A percentile compares a stretch with the other conserved stretches of the same genome.
phyloP scores from a whole-genome alignment of 2,113 vertebrate genomes.

The Oreochromis aureus region DNA sequence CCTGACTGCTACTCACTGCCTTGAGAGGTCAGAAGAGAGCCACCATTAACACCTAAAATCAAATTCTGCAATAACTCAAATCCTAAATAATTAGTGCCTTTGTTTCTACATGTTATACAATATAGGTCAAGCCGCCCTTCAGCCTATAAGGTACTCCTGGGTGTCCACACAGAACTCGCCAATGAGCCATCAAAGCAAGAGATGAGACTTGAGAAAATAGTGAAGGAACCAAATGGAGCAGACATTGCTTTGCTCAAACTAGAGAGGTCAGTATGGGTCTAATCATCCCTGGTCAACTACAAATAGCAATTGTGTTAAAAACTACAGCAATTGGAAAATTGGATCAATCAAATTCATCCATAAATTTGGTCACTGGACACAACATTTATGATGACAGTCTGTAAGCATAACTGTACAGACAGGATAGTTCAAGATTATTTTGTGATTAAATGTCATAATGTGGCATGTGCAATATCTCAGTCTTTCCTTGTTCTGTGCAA shows the following conservation, averaged over 20 bases:
- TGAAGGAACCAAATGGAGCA: conserved; percentile 61
- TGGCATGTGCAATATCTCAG: not conserved
- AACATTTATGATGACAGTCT: not conserved
- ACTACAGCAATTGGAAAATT: not conserved
- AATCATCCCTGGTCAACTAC: not conserved
- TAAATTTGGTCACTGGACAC: too few relatives aligned
- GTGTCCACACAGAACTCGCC: conserved; percentile 67
- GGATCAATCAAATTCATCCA: not conserved
- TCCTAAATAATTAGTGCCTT: not conserved
- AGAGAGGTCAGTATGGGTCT: conserved; percentile 63
- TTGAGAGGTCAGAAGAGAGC: conserved; percentile 79
- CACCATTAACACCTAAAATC: not conserved
- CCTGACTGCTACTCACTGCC: conserved; percentile 87
- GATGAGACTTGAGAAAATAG: conserved; percentile 60
- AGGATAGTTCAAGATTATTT: not conserved
- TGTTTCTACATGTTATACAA: not conserved
- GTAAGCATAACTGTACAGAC: not conserved
- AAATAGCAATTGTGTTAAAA: not conserved
- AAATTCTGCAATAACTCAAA: not conserved
- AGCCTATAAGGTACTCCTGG: conserved; percentile 77
- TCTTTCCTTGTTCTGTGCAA: not conserved
- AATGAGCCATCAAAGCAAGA: conserved; percentile 70
- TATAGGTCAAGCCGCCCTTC: conserved; percentile 67
- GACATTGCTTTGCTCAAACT: conserved; percentile 92
- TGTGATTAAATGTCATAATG: not conserved